phyloP scores from a whole-genome alignment of 2,888 invertebrate genomes.

The Pammene aurita region DNA sequence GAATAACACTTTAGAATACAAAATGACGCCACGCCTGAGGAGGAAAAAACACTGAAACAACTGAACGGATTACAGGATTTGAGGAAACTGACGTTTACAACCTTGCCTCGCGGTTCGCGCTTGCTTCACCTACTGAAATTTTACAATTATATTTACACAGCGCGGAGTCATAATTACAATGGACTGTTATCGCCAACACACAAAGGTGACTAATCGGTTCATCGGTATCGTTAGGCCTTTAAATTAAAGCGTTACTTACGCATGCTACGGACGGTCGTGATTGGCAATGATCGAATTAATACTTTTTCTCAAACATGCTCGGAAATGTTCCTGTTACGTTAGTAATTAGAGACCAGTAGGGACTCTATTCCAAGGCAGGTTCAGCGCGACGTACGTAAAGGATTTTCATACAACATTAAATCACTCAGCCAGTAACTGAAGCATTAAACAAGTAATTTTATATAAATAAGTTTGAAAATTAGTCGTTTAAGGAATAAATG shows the following conservation, averaged over 20 bases:
- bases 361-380: too few species aligned
- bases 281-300: conserved; percentile 35
- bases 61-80: conserved; percentile 41
- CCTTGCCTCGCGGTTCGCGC: conserved; percentile 56
- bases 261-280: conserved; percentile 8
- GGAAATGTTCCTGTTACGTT: too few species aligned
- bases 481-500: too few species aligned
- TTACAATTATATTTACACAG: conserved; percentile 41
- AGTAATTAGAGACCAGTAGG: too few species aligned
- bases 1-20: conserved; percentile 17
- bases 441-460: too few species aligned
- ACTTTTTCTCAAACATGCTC: too few species aligned
- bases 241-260: conserved; percentile 24
- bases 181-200: conserved; percentile 43
- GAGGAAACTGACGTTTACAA: conserved; percentile 47
- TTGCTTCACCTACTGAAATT: conserved; percentile 56
- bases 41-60: conserved; percentile 34
- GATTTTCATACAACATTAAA: too few species aligned
- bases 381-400: too few species aligned
- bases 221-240: conserved; percentile 29
- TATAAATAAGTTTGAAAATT: too few species aligned
- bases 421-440: too few species aligned
- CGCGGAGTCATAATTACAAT: conserved; percentile 41
- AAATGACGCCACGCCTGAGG: conserved; percentile 22
- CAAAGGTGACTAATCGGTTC: conserved; percentile 36